phyloP scores from a whole-genome alignment of 2,888 invertebrate genomes.

The Agrotis puta region DNA sequence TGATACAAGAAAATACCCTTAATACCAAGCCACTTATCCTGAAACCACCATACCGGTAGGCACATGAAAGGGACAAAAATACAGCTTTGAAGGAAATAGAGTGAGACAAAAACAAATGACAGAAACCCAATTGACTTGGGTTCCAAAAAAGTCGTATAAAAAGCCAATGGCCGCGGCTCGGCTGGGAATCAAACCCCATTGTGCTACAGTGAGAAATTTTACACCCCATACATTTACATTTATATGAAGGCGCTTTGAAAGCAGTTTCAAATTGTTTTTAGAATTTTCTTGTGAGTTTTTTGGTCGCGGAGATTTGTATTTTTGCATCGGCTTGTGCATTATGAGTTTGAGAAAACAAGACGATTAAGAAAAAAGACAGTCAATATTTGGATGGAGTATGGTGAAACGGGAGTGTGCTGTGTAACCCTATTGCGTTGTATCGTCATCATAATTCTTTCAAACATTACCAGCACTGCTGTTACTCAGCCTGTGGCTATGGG shows the following conservation, averaged over 20 bases:
- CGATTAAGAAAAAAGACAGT: too few species aligned
- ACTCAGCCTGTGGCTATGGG: too few species aligned
- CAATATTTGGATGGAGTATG: too few species aligned
- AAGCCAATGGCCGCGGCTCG: constrained; percentile 65
- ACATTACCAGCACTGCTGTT: neutral
- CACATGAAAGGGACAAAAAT: constrained; percentile 34
- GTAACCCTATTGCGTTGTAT: too few species aligned
- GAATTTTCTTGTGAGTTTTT: constrained; percentile 45
- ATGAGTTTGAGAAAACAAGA: neutral
- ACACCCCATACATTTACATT: constrained; percentile 81
- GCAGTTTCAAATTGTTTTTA: constrained; percentile 65
- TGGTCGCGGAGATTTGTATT: neutral
- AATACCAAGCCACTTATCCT: constrained; percentile 59
- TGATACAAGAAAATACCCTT: constrained; percentile 41
- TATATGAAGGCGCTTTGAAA: constrained; percentile 79
- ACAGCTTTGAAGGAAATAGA: constrained; percentile 40
- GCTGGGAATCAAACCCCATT: constrained; percentile 78
- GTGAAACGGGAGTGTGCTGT: too few species aligned
- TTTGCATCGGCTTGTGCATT: neutral
- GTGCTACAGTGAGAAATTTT: constrained; percentile 75
- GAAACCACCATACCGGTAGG: constrained; percentile 43
- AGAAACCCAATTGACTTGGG: constrained; percentile 67
- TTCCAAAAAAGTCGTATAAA: constrained; percentile 66
- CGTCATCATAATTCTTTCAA: neutral
- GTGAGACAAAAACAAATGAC: constrained; percentile 60